Percentiles rank a stretch among this genome's conserved stretches.
Evolutionary conservation across 1,140 invertebrate genomes (phyloP).

Genomic region (Camponotus floridanus): DNA sequence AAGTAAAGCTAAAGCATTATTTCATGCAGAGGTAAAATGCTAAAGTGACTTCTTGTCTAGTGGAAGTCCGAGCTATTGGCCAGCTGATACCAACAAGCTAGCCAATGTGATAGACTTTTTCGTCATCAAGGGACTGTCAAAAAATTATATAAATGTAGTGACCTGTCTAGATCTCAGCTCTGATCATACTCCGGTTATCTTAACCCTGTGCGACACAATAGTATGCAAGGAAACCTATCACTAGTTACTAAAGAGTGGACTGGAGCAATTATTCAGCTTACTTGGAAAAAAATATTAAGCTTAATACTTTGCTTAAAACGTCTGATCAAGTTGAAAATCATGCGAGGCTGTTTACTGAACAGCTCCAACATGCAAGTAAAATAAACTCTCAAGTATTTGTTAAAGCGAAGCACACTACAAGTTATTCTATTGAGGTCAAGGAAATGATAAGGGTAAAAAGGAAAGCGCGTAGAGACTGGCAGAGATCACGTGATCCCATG

Average conservation of each 20-base stretch:
- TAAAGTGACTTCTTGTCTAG: slow-evolving; percentile 57
- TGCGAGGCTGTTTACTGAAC: background rate
- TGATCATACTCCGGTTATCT: background rate
- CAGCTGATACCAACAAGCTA: slow-evolving; percentile 61
- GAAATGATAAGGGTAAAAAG: slow-evolving; percentile 21
- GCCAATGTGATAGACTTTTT: slow-evolving; percentile 39
- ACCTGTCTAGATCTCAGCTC: background rate
- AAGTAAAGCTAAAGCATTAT: slow-evolving; percentile 65
- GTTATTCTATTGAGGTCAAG: background rate
- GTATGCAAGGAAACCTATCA: background rate
- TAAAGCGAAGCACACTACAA: background rate
- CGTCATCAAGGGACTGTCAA: background rate
- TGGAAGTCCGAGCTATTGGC: slow-evolving; percentile 73
- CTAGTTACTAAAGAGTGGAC: background rate
- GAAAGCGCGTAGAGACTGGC: no score
- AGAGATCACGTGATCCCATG: no score
- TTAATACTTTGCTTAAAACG: background rate
- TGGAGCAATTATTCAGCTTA: background rate
- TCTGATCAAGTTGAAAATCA: background rate
- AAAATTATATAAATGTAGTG: background rate
- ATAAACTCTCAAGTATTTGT: background rate
- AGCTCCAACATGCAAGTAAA: background rate
- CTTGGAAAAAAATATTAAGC: background rate
- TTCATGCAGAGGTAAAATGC: slow-evolving; percentile 46
- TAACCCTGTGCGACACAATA: background rate